phyloP scores from a whole-genome alignment of 2,797 vertebrate species.

The Tarsius wallacei region DNA sequence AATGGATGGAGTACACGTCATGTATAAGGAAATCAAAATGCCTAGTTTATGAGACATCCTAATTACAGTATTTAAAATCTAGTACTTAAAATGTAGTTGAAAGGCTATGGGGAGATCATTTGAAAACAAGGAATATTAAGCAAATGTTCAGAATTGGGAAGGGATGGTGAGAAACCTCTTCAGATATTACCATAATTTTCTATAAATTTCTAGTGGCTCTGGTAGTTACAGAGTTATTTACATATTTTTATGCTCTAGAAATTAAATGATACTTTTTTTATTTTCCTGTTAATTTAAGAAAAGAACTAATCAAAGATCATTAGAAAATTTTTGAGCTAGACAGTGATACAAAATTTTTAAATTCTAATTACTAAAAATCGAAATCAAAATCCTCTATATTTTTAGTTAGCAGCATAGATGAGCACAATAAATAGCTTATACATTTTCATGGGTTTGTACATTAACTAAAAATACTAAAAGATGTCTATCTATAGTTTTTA shows the following conservation, averaged over 20 bases:
- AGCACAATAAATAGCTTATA: slow-evolving; percentile 88
- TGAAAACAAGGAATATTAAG: slow-evolving; percentile 84
- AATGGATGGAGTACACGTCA: background rate
- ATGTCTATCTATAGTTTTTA: slow-evolving; percentile 82
- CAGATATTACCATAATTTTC: slow-evolving; percentile 80
- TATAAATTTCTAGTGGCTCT: slow-evolving; percentile 83
- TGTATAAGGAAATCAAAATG: slow-evolving; percentile 28
- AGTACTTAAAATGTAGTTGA: slow-evolving; percentile 48
- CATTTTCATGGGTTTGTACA: slow-evolving; percentile 89
- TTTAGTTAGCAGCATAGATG: slow-evolving; percentile 83
- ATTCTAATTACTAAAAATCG: slow-evolving; percentile 88
- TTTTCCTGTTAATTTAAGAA: slow-evolving; percentile 88
- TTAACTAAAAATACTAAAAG: slow-evolving; percentile 86
- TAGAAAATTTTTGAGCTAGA: slow-evolving; percentile 89
- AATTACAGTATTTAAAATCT: slow-evolving; percentile 26
- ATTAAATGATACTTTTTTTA: slow-evolving; percentile 86
- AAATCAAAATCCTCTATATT: slow-evolving; percentile 85
- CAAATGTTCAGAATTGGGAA: slow-evolving; percentile 74
- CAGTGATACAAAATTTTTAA: slow-evolving; percentile 85
- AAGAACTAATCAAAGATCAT: slow-evolving; percentile 89
- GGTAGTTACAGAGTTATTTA: slow-evolving; percentile 82
- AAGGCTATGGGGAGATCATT: slow-evolving; percentile 37
- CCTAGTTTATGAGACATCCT: background rate
- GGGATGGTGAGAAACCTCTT: slow-evolving; percentile 78
- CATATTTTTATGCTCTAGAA: slow-evolving; percentile 85